These are phyloP conservation scores for Eulemur mongoz DNA, from an alignment of 2,797 vertebrate genomes.

Conservation along the genomic window DNA sequence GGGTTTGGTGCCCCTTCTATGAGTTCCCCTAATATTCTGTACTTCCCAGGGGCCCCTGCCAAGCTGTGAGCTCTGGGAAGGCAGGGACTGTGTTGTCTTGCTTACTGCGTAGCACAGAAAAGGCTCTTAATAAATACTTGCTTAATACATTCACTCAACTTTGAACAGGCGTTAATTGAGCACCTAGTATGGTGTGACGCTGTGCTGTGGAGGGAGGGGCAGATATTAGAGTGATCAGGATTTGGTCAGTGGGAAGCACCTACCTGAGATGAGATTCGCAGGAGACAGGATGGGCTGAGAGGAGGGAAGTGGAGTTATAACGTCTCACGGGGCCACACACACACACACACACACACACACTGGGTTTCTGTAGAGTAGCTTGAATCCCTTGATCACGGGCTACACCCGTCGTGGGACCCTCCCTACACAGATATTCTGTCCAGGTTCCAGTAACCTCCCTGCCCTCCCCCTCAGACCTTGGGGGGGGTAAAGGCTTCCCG, in stretches of 20 bases:
- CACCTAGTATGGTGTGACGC: background rate
- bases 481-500: background rate
- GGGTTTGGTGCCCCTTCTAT: background rate
- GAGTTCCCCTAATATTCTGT: background rate
- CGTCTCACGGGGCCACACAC: background rate
- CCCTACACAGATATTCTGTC: background rate
- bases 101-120: background rate
- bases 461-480: background rate
- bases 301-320: background rate
- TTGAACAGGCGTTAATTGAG: background rate
- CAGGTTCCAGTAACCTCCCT: background rate
- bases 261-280: background rate
- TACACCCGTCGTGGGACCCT: background rate
- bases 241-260: background rate
- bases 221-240: background rate
- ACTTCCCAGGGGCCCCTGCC: background rate
- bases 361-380: background rate
- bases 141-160: background rate
- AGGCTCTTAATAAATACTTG: background rate
- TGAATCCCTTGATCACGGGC: background rate
- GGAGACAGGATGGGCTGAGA: background rate
- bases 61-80: background rate
- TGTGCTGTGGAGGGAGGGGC: background rate
- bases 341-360: background rate
- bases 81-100: background rate